Evolutionary conservation across 23 tunicate genomes (phyloP), one percentile per base, ranked within the genome.

Genomic region (Pegea sp.): DNA sequence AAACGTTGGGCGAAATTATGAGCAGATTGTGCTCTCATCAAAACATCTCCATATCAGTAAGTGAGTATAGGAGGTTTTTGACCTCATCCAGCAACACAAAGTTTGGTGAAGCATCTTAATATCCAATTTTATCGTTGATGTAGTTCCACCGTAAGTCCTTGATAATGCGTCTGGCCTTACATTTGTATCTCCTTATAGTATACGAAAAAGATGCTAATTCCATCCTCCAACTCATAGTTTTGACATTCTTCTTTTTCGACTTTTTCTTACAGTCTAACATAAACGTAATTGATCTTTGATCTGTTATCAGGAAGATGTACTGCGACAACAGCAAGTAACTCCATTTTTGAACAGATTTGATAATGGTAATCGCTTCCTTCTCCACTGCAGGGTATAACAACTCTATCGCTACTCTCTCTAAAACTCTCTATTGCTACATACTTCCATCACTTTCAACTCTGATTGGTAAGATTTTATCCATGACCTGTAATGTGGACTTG

Each of bases 331-430:
- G 29, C 24, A 65, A 42, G 22, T 65, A 18, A 3, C 59, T 21
- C 51, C 70, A 65, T 28, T 65, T 55, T 22, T 52, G 32, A 22
- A 55, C 33, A 3, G 52, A 51, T 25, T 65, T 52, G 24, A 65
- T 34, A 22, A 57, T 55, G 6, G 70, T 62, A 7, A 62, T 25
- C 4, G 64, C 70, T 65, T 65, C 68, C 31, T 63, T 63, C 30
- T 51, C 42, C 5, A 63, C 24, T 18, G n/a, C 25, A 23, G 30
- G 44, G 22, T 44, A 31, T 32, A 52, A 52, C 4, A 5, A 8
- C 34, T 65, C 63, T n/a, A n/a, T n/a, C n/a, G n/a, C n/a, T n/a
- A n/a, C n/a, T n/a, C n/a, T n/a, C n/a, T n/a, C n/a, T n/a, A n/a
- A n/a, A n/a, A n/a, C n/a, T n/a, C n/a, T n/a, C n/a, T n/a, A n/a